Percentiles rank a stretch among this genome's conserved stretches.
phyloP scores from a whole-genome alignment of 2,888 invertebrate species.

The Sepiola atlantica region DNA sequence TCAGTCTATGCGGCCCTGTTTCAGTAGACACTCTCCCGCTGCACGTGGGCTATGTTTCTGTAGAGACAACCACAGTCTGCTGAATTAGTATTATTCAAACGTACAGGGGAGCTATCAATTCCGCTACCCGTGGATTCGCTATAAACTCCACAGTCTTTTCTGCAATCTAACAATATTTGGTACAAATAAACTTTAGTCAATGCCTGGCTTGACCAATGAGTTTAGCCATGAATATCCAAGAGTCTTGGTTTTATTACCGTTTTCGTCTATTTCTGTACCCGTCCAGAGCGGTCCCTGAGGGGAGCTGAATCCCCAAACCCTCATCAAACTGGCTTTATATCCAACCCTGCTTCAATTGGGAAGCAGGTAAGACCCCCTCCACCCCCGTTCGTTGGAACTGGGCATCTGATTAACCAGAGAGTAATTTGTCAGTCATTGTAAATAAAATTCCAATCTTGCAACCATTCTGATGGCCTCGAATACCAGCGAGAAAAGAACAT shows the following conservation, averaged over 20 bases:
- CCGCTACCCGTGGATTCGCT: no score
- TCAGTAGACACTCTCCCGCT: no score
- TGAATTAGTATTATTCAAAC: no score
- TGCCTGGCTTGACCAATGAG: not conserved
- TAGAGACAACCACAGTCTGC: no score
- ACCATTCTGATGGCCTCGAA: not conserved
- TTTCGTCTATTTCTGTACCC: not conserved
- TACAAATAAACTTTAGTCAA: no score
- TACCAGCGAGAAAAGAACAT: not conserved
- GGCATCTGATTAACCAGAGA: not conserved
- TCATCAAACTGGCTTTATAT: not conserved
- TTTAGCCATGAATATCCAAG: no score
- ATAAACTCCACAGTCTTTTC: no score
- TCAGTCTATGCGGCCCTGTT: no score
- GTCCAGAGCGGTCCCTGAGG: not conserved
- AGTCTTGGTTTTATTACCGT: no score
- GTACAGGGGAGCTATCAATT: no score
- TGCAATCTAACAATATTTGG: no score
- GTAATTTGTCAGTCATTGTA: not conserved
- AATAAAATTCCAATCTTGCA: not conserved
- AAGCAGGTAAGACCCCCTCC: not conserved
- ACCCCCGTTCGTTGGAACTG: not conserved
- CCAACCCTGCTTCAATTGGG: not conserved
- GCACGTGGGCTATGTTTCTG: no score
- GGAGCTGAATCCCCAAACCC: not conserved